A percentile compares a stretch with the other conserved stretches of the same genome.
Evolutionary conservation across 2,888 invertebrate species (phyloP).

Genomic region (Lepas anatifera): DNA sequence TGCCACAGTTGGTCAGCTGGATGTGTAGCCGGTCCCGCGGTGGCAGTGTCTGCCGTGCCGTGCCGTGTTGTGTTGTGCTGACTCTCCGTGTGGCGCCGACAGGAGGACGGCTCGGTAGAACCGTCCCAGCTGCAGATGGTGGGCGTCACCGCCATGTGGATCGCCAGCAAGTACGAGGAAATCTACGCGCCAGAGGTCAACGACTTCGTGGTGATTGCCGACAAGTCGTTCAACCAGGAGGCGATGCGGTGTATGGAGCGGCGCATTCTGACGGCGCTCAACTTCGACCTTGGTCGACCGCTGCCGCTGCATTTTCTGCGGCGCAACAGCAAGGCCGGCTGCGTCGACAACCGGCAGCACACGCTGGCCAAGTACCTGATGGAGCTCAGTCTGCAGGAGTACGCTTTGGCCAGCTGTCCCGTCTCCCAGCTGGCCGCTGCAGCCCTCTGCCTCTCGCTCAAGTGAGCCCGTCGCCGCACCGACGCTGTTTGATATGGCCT

Average conservation of each 20-base stretch:
- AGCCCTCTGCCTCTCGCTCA: conserved; percentile 60
- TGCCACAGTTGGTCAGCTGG: too few relatives aligned
- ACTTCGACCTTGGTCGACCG: conserved; percentile 73
- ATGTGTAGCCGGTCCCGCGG: too few relatives aligned
- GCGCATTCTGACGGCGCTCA: conserved; percentile 57
- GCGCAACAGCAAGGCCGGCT: conserved; percentile 26
- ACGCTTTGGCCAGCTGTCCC: conserved; percentile 55
- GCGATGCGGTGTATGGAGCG: conserved; percentile 75
- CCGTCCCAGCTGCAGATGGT: conserved; percentile 69
- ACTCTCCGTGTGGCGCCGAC: conserved; percentile 26
- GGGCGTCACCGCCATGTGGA: conserved; percentile 75
- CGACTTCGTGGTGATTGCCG: conserved; percentile 86
- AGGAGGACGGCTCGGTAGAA: conserved; percentile 49
- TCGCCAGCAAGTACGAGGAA: conserved; percentile 93
- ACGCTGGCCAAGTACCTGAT: conserved; percentile 81
- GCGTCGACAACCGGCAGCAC: conserved; percentile 45
- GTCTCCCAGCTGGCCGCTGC: conserved; percentile 78
- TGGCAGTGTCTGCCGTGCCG: too few relatives aligned
- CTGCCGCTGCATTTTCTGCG: conserved; percentile 79
- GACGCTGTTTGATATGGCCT: too few relatives aligned
- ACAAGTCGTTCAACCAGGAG: conserved; percentile 63
- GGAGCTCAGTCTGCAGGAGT: conserved; percentile 70
- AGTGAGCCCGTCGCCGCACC: conserved; percentile 32
- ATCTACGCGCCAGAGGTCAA: conserved; percentile 71
- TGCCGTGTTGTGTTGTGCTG: too few relatives aligned